Evolutionary conservation across 2,888 invertebrate genomes (phyloP), one percentile per base, ranked within the genome.

Genomic region (Amphipyra tragopoginis): DNA sequence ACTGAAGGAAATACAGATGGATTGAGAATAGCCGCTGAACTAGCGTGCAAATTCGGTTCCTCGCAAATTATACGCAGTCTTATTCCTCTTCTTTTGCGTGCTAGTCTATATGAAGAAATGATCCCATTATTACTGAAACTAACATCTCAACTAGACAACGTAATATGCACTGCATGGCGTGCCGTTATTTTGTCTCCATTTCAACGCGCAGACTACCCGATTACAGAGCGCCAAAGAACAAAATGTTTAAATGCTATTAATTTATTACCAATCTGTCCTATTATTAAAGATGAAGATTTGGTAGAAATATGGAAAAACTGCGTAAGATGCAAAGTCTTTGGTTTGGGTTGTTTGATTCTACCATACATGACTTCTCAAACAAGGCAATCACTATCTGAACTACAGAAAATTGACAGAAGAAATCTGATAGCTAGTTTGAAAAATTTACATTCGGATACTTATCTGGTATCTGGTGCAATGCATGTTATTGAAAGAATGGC

Each of bases 241-340:
- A 92, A 91, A 72, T 95, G 95, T 81, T 77, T 94, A 34, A 91
- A 90, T 70, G 88, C 90, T 54, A 82, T 95, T 61, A 95, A 94
- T 85, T 83, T 94, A 57, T 82, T 95, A 64, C 94, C 94, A 1
- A 79, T 92, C 38, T 95, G 95, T 72, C 93, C 94, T 40, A 83
- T 92, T 40, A 87, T 93, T 44, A 92, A 90, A 79, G 93, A 93
- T 79, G 91, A 92, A 61, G 94, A 94, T 77, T 85, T 95, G 63
- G 81, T 90, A 58, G 91, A 92, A 79, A 91, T 95, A 75, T 95
- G 95, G 94, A 92, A 90, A 75, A 89, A 94, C 77, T 94, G 94
- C 80, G 75, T 95, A 8, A 87, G 93, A 64, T 91, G 91, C 69
- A 94, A 93, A 82, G 90, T 89, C 62, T 84, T 88, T 66, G 94